Evolutionary conservation across 92 coral and sea anemone species (phyloP).

Genomic region (Heteractis magnifica): DNA sequence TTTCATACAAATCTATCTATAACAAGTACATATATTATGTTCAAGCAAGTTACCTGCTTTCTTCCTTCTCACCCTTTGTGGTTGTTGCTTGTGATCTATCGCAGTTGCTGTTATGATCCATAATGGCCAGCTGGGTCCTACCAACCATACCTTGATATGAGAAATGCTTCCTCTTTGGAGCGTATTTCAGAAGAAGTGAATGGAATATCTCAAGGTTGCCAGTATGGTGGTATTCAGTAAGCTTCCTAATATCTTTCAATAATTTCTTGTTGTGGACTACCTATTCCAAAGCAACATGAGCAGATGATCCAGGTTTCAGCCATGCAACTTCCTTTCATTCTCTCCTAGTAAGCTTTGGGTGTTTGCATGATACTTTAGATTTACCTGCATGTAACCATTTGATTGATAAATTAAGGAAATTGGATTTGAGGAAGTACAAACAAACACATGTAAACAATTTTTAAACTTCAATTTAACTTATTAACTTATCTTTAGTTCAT

Average conservation of each 20-base stretch:
- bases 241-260: conserved; percentile 35
- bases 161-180: conserved; percentile 44
- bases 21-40: no score
- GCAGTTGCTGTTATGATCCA: conserved; percentile 47
- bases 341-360: conserved; percentile 24
- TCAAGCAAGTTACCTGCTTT: conserved; percentile 22
- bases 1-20: no score
- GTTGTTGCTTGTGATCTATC: conserved; percentile 38
- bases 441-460: no score
- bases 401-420: no score
- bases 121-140: conserved; percentile 37
- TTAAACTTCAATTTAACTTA: no score
- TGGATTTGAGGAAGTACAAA: no score
- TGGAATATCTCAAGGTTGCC: conserved; percentile 44
- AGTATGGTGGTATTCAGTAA: conserved; percentile 51
- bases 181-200: conserved; percentile 33
- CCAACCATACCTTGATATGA: conserved; percentile 32
- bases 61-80: conserved; percentile 26
- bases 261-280: conserved; percentile 30
- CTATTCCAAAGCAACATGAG: conserved; percentile 46
- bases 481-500: no score
- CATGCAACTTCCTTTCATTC: conserved; percentile 32
- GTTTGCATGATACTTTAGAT: conserved; percentile 26
- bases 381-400: no score
- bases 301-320: conserved; percentile 35